A percentile compares a stretch with the other conserved stretches of the same genome.
These are phyloP conservation scores for Acrobasis suavella DNA, from an alignment of 2,888 invertebrate species.

Conservation along the genomic window DNA sequence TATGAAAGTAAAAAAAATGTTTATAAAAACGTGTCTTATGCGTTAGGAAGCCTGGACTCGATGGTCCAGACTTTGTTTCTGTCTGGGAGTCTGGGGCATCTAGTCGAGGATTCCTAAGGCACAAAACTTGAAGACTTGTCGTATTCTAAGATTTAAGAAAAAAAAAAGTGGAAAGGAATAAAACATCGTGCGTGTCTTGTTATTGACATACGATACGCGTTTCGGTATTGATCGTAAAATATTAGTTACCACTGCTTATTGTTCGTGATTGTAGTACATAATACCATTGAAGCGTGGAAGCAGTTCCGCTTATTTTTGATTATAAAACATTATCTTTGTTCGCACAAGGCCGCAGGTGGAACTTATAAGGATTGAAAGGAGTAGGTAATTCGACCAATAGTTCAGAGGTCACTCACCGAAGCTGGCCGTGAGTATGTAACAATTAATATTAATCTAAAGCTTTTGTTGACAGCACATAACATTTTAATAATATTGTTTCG, in stretches of 20 bases:
- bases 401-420: conserved; percentile 67
- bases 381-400: conserved; percentile 42
- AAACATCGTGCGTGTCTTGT: neutral
- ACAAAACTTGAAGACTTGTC: too few species aligned
- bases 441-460: conserved; percentile 50
- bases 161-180: too few species aligned
- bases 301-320: conserved; percentile 39
- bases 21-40: too few species aligned
- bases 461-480: conserved; percentile 45
- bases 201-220: neutral
- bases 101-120: too few species aligned
- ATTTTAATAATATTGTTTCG: conserved; percentile 25
- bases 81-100: too few species aligned
- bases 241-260: neutral
- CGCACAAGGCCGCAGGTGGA: conserved; percentile 47
- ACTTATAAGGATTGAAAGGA: conserved; percentile 51
- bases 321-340: conserved; percentile 39
- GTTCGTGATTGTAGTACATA: conserved; percentile 11
- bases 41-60: too few species aligned
- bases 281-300: conserved; percentile 11
- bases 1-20: too few species aligned
- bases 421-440: conserved; percentile 46
- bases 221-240: conserved; percentile 12
- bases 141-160: too few species aligned
- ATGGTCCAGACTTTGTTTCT: too few species aligned